Percentiles rank a stretch among this genome's conserved stretches.
These are phyloP conservation scores for Synanthedon andrenaeformis DNA, from an alignment of 2,888 invertebrate genomes.

Conservation along the genomic window DNA sequence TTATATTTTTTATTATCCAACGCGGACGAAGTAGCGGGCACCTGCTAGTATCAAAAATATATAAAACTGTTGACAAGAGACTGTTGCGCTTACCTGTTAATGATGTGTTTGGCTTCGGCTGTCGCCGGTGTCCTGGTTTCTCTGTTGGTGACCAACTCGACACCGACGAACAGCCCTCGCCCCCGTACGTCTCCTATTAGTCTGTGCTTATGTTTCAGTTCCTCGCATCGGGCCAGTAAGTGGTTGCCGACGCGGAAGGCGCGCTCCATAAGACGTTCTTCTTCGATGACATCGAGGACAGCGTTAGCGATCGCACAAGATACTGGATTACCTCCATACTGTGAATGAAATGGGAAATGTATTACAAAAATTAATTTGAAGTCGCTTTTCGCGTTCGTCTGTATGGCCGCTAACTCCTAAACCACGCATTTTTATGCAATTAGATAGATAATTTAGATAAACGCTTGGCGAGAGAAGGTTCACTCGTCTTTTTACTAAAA, in stretches of 20 bases:
- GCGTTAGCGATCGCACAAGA: conserved; percentile 97
- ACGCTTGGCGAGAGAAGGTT: neutral
- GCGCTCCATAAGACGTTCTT: conserved; percentile 86
- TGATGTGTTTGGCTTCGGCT: conserved; percentile 81
- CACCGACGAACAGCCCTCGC: conserved; percentile 92
- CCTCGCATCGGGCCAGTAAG: conserved; percentile 74
- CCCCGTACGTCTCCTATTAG: conserved; percentile 93
- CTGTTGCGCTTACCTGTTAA: conserved; percentile 65
- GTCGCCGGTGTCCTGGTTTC: conserved; percentile 84
- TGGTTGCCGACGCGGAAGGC: conserved; percentile 87
- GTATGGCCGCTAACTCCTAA: too few species aligned
- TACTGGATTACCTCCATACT: conserved; percentile 99
- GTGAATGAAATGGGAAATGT: conserved; percentile 14
- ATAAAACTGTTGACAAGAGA: too few species aligned
- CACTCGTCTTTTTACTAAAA: too few species aligned
- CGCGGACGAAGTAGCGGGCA: too few species aligned
- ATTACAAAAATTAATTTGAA: neutral
- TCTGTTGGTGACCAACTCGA: conserved; percentile 88
- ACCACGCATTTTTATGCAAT: neutral
- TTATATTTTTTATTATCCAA: too few species aligned
- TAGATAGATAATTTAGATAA: neutral
- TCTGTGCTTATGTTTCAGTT: conserved; percentile 79
- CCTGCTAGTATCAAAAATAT: too few species aligned
- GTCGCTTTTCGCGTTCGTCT: too few species aligned
- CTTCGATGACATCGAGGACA: conserved; percentile 92